Conservation (phyloP, 2,888 invertebrate species). For the Cartodere bifasciata region DNA sequence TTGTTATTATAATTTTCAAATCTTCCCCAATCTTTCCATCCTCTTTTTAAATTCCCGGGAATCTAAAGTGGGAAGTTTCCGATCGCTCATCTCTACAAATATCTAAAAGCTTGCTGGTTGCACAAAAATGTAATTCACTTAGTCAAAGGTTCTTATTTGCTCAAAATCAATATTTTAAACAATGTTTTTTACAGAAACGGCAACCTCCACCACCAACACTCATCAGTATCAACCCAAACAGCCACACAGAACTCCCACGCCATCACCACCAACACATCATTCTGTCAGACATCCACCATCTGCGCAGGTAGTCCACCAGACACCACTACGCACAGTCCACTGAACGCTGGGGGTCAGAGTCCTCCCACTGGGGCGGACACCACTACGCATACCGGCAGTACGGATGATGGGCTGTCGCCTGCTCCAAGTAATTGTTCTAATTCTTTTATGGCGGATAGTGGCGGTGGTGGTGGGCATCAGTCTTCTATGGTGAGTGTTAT, state of each 20-base stretch:
- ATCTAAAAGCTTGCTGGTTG: too few relatives aligned
- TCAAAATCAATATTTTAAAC: too few relatives aligned
- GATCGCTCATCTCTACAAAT: too few relatives aligned
- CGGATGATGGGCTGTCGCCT: slow-evolving; percentile 34
- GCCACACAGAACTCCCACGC: slow-evolving; percentile 40
- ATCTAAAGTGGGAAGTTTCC: too few relatives aligned
- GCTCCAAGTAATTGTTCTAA: slow-evolving; percentile 33
- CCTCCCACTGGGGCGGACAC: slow-evolving; percentile 36
- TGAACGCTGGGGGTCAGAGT: slow-evolving; percentile 42
- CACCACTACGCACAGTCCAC: slow-evolving; percentile 74
- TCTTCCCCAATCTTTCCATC: too few relatives aligned
- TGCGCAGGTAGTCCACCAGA: slow-evolving; percentile 61
- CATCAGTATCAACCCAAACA: slow-evolving; percentile 68
- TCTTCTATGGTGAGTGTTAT: slow-evolving; percentile 34
- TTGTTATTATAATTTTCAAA: too few relatives aligned
- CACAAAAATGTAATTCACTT: too few relatives aligned
- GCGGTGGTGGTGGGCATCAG: slow-evolving; percentile 25
- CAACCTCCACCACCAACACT: too few relatives aligned
- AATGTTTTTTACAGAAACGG: too few relatives aligned
- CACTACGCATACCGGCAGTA: slow-evolving; percentile 33
- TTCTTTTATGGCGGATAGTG: slow-evolving; percentile 26
- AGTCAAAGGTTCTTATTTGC: too few relatives aligned
- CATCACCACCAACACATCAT: slow-evolving; percentile 33
- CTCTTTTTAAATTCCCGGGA: too few relatives aligned
- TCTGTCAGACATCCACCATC: slow-evolving; percentile 34